Evolutionary conservation across 2,888 invertebrate genomes (phyloP).

Genomic region (Agrypnus murinus): DNA sequence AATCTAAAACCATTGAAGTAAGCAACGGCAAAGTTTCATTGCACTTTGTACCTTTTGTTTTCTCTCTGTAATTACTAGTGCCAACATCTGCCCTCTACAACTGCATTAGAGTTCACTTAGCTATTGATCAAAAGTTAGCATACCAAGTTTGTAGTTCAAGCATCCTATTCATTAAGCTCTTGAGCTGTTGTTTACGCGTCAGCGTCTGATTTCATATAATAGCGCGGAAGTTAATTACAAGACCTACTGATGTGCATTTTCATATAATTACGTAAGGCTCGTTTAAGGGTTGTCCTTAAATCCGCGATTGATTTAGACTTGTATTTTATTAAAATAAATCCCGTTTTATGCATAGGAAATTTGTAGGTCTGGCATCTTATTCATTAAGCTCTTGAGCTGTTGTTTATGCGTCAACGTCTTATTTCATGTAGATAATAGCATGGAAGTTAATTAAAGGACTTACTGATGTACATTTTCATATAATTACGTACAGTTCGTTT

Average conservation of each 20-base stretch:
- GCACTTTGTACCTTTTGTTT: constrained; percentile 27
- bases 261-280: constrained; percentile 34
- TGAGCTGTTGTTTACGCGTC: constrained; percentile 52
- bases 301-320: constrained; percentile 27
- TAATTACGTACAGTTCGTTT: constrained; percentile 34
- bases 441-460: constrained; percentile 50
- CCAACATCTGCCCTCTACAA: constrained; percentile 40
- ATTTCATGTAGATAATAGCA: constrained; percentile 50
- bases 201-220: constrained; percentile 50
- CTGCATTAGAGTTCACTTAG: constrained; percentile 47
- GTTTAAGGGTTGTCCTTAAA: constrained; percentile 18
- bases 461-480: constrained; percentile 35
- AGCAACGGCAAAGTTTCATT: constrained; percentile 18
- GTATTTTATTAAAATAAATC: no score
- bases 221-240: constrained; percentile 51
- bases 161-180: constrained; percentile 51
- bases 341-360: constrained; percentile 37
- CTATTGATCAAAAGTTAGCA: constrained; percentile 51
- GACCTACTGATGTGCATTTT: constrained; percentile 35
- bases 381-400: constrained; percentile 50
- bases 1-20: constrained; percentile 26
- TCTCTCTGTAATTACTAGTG: constrained; percentile 42
- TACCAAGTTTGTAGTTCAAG: constrained; percentile 47
- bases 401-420: constrained; percentile 51
- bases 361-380: constrained; percentile 49